Evolutionary conservation across 1,140 invertebrate species (phyloP), one percentile per base, ranked within the genome.

Genomic region (Calliphora vicina): DNA sequence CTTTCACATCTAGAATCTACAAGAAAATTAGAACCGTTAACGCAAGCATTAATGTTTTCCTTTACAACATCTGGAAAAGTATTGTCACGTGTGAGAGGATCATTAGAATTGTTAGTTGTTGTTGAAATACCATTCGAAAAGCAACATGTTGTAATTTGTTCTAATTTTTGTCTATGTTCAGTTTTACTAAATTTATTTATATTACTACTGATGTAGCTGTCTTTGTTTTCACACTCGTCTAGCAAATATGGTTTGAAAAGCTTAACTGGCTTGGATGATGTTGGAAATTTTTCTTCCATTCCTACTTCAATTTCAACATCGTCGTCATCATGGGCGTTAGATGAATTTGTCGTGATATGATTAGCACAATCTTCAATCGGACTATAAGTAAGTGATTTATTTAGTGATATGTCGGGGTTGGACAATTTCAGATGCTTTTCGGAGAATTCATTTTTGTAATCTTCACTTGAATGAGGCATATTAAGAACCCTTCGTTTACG

Each of bases 191-290:
- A 74, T 61, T 1, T 27, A 23, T 43, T 72, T 35, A 2, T 1
- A 1, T 71, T 80, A 26, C 23, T 8, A 57, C n/a, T 61, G 26
- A 20, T 12, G 71, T 73, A 45, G 43, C 26, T 91, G 89, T 91
- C 25, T 8, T 71, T 61, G 35, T 74, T 71, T 26, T 91, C 91
- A 23, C 91, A 88, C n/a, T 92, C 91, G 84, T 94, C 93, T 86
- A 93, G 91, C 57, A 94, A 88, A 86, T 94, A 94, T 61, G 94
- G 95, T 87, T 95, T 94, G 89, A 95, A 96, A 23, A 95, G 87
- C 86, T 94, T 94, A 80, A 93, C 92, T 61, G 91, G 91, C 85
- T 91, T 91, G 1, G 87, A 85, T 10, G 35, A 35, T 45, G 86
- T 86, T 80, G 89, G 50, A 81, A 80, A 72, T 25, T 74, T 86